Evolutionary conservation across 2,113 vertebrate genomes (phyloP).

Genomic region (Thamnophis sirtalis): DNA sequence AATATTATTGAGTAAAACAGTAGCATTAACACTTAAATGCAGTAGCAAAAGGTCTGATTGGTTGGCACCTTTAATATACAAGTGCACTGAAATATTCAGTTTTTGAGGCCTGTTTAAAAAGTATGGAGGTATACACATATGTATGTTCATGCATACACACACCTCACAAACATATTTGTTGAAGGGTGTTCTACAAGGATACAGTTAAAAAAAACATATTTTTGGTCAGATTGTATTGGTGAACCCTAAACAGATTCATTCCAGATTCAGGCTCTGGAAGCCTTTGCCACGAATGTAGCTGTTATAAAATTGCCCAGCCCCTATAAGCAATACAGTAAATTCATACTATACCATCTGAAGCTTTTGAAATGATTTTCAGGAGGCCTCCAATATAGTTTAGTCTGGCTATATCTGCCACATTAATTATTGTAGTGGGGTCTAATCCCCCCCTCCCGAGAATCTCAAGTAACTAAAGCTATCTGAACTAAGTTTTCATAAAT

Average conservation of each 20-base stretch:
- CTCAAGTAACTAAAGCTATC: background rate
- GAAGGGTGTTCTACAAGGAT: background rate
- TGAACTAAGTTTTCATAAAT: background rate
- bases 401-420: background rate
- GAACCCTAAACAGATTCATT: background rate
- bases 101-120: background rate
- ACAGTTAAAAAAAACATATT: background rate
- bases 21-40: background rate
- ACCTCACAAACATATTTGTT: background rate
- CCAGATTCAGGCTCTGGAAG: background rate
- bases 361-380: background rate
- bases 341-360: background rate
- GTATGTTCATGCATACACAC: background rate
- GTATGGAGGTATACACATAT: background rate
- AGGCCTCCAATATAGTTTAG: background rate
- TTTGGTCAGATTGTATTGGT: background rate
- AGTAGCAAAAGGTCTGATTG: background rate
- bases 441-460: background rate
- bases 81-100: background rate
- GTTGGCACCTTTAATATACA: background rate
- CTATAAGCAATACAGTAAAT: background rate
- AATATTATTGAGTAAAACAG: background rate
- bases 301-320: background rate
- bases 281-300: background rate
- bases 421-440: background rate